A percentile compares a stretch with the other conserved stretches of the same genome.
Evolutionary conservation across 2,888 invertebrate species (phyloP).

Genomic region (Apeira syringaria): DNA sequence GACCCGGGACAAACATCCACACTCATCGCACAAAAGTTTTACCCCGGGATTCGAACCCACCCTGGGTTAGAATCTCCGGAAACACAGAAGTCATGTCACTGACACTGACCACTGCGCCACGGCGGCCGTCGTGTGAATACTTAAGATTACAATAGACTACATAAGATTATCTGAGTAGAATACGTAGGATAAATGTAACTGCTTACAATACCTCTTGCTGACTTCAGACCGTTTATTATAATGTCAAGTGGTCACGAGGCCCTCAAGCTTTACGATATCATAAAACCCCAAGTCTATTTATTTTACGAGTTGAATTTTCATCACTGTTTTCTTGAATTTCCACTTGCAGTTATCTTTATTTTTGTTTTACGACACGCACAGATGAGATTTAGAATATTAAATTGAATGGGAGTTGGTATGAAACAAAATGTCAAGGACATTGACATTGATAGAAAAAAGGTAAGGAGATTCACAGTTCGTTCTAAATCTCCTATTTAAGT

Average conservation of each 20-base stretch:
- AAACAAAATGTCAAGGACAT: conserved; percentile 18
- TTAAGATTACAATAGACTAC: too few relatives aligned
- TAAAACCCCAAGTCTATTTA: conserved; percentile 62
- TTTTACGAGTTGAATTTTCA: conserved; percentile 69
- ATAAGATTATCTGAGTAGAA: too few relatives aligned
- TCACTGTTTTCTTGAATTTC: conserved; percentile 55
- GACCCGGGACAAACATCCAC: too few relatives aligned
- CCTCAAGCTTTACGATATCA: conserved; percentile 55
- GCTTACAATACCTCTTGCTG: neutral
- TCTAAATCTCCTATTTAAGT: too few relatives aligned
- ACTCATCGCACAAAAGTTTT: too few relatives aligned
- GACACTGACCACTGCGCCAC: too few relatives aligned
- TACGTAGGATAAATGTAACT: too few relatives aligned
- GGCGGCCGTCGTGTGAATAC: too few relatives aligned
- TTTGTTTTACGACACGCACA: conserved; percentile 59
- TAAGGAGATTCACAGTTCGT: too few relatives aligned
- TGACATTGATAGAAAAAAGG: conserved; percentile 2
- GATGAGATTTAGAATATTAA: conserved; percentile 60
- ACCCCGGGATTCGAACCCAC: too few relatives aligned
- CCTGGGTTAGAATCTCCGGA: too few relatives aligned
- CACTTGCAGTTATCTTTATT: conserved; percentile 61
- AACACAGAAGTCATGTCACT: too few relatives aligned
- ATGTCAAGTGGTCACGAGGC: conserved; percentile 34
- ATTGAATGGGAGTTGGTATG: conserved; percentile 37
- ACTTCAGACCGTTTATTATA: conserved; percentile 9